These are phyloP conservation scores for Pogonomyrmex californicus DNA, from an alignment of 1,140 invertebrate genomes.

Conservation along the genomic window DNA sequence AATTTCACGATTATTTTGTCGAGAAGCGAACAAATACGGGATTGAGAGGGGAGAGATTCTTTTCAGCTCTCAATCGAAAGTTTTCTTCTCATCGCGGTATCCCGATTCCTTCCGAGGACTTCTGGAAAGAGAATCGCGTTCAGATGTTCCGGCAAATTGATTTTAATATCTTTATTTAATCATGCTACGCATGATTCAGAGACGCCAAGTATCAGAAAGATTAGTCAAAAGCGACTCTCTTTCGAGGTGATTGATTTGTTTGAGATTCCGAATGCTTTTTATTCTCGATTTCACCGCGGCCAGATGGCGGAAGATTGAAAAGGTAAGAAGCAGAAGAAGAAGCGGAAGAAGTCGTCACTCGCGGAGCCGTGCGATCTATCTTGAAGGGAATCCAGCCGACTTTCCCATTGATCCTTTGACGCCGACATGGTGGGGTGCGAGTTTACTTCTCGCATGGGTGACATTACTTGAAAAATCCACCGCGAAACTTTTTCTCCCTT, in stretches of 20 bases:
- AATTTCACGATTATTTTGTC: constrained; percentile 54
- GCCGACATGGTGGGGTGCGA: constrained; percentile 36
- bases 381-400: constrained; percentile 35
- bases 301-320: constrained; percentile 43
- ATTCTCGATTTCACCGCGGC: constrained; percentile 30
- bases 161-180: neutral
- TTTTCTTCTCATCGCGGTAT: neutral
- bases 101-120: neutral
- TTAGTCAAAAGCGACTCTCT: neutral
- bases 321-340: constrained; percentile 43
- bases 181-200: neutral
- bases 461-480: constrained; percentile 75
- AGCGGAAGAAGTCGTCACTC: constrained; percentile 61
- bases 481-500: constrained; percentile 69
- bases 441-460: constrained; percentile 66
- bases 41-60: constrained; percentile 5
- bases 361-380: constrained; percentile 40
- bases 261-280: constrained; percentile 8
- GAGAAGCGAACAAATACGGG: constrained; percentile 33
- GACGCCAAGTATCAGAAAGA: neutral
- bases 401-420: constrained; percentile 56
- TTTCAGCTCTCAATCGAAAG: neutral
- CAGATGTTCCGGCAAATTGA: neutral
- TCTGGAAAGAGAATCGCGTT: neutral
- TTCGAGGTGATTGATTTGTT: neutral